Conservation (phyloP, 2,888 invertebrate species). For the Nesidiocoris tenuis region DNA sequence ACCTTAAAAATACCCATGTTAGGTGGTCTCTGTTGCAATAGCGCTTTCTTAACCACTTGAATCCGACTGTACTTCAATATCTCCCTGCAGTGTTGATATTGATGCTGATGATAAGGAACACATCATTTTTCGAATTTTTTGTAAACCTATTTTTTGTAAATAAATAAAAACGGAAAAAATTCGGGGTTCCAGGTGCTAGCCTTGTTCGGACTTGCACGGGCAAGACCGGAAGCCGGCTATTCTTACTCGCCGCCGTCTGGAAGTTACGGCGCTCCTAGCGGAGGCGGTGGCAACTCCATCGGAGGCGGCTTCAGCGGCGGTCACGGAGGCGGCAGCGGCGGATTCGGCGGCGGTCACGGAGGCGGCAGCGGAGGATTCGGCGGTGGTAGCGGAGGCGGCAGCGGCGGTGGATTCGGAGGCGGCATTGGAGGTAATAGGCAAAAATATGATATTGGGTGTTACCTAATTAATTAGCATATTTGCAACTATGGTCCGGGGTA, state of each 20-base stretch:
- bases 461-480: too few relatives aligned
- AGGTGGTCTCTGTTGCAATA: too few relatives aligned
- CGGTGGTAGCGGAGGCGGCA: conserved; percentile 32
- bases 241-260: conserved; percentile 51
- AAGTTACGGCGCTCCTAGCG: conserved; percentile 50
- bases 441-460: too few relatives aligned
- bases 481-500: too few relatives aligned
- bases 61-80: too few relatives aligned
- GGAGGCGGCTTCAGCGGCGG: conserved; percentile 48
- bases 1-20: too few relatives aligned
- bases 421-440: conserved; percentile 47
- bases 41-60: too few relatives aligned
- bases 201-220: conserved; percentile 51
- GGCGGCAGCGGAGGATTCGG: conserved; percentile 38
- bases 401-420: conserved; percentile 39
- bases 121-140: too few relatives aligned
- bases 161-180: too few relatives aligned
- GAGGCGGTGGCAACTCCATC: conserved; percentile 43
- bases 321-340: conserved; percentile 47
- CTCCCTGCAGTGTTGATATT: too few relatives aligned
- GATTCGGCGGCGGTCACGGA: conserved; percentile 45
- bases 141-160: too few relatives aligned
- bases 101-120: too few relatives aligned
- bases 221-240: conserved; percentile 52
- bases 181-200: conserved; percentile 52